phyloP scores from a whole-genome alignment of 2,113 vertebrate genomes.

The Nyctereutes procyonoides region DNA sequence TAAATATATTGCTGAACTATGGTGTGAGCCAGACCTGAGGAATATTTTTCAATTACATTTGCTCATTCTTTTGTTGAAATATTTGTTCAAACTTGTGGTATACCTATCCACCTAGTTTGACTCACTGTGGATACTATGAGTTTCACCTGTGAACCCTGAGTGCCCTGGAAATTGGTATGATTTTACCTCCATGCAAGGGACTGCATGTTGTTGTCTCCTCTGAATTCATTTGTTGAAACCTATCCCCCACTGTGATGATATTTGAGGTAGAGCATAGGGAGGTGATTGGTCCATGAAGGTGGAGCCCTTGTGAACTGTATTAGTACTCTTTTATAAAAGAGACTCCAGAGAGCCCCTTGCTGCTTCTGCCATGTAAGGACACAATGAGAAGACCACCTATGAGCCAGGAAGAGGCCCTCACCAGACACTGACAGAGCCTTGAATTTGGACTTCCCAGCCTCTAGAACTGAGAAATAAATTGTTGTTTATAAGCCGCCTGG shows the following conservation, averaged over 20 bases:
- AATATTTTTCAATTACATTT: constrained; percentile 9
- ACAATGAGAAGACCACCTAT: background rate
- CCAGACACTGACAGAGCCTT: background rate
- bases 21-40: background rate
- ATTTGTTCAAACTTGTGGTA: background rate
- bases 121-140: background rate
- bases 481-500: background rate
- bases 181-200: background rate
- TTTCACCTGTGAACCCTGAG: background rate
- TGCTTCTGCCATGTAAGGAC: background rate
- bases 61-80: constrained; percentile 23
- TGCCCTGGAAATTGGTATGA: background rate
- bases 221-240: background rate
- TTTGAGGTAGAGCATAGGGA: background rate
- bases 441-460: background rate
- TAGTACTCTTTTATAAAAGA: background rate
- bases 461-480: background rate
- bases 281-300: background rate
- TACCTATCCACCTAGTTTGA: background rate
- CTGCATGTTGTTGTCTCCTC: background rate
- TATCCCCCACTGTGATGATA: background rate
- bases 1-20: background rate
- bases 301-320: background rate
- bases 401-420: background rate
- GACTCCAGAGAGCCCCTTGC: background rate